phyloP scores from a whole-genome alignment of 2,113 vertebrate species.

The Trichomycterus rosablanca region DNA sequence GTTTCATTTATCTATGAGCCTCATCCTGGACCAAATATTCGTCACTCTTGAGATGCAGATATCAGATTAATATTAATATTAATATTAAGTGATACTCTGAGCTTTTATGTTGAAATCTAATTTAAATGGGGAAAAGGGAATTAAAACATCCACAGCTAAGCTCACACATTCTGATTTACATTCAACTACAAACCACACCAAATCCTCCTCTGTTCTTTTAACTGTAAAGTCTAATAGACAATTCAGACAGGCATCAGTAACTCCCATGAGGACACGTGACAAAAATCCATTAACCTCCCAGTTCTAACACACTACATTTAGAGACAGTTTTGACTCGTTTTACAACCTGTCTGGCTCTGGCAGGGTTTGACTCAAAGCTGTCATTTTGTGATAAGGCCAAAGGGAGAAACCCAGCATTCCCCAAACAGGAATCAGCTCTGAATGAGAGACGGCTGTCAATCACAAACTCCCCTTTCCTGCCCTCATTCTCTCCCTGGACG shows the following conservation, averaged over 20 bases:
- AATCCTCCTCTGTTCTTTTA: not conserved
- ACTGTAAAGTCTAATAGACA: not conserved
- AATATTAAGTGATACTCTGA: too few species aligned
- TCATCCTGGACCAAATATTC: too few species aligned
- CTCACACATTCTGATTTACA: too few species aligned
- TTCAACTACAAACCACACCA: too few species aligned
- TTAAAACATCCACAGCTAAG: too few species aligned
- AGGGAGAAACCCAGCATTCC: constrained; percentile 9
- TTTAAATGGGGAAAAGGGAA: too few species aligned
- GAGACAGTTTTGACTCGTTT: constrained; percentile 9
- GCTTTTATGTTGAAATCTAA: too few species aligned
- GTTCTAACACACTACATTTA: not conserved
- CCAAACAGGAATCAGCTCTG: constrained; percentile 13
- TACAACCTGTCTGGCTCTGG: constrained; percentile 3
- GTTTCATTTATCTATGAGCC: too few species aligned
- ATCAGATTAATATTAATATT: too few species aligned
- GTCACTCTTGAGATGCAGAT: too few species aligned
- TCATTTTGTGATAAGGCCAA: constrained; percentile 27
- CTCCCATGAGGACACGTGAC: not conserved
- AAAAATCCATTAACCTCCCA: constrained; percentile 4
- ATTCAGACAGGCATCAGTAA: not conserved
- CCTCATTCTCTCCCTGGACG: constrained; percentile 1
- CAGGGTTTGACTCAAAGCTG: constrained; percentile 18
- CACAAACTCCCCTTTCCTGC: not conserved
- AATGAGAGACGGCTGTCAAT: constrained; percentile 43